phyloP scores from a whole-genome alignment of 2,797 vertebrate species.

The Okamejei kenojei region DNA sequence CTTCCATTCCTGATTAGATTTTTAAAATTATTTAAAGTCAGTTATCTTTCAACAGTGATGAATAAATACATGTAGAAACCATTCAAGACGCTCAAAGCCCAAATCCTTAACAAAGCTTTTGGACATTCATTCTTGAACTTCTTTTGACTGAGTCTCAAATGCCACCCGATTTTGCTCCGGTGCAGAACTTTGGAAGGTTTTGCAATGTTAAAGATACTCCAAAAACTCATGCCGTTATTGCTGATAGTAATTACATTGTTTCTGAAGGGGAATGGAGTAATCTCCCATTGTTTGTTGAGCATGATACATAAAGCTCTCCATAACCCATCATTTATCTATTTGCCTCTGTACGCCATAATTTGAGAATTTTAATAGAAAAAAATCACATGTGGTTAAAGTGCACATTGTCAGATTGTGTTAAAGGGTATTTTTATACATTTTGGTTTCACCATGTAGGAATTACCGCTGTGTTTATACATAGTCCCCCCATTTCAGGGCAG shows the following conservation, averaged over 20 bases:
- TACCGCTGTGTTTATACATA: too few relatives aligned
- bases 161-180: neutral
- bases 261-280: neutral
- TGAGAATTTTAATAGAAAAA: too few relatives aligned
- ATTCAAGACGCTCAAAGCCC: neutral
- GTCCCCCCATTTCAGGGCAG: too few relatives aligned
- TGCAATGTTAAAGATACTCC: neutral
- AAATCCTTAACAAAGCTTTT: neutral
- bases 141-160: neutral
- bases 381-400: too few relatives aligned
- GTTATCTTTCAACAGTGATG: neutral
- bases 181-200: neutral
- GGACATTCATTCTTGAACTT: neutral
- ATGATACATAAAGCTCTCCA: neutral
- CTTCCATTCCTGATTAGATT: conserved; percentile 79
- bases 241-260: neutral
- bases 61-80: neutral
- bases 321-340: too few relatives aligned
- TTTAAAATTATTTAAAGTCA: conserved; percentile 14
- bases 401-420: too few relatives aligned
- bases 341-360: too few relatives aligned
- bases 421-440: too few relatives aligned
- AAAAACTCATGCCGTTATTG: neutral
- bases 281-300: too few relatives aligned
- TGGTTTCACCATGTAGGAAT: too few relatives aligned